Evolutionary conservation across 2,797 vertebrate species (phyloP), one percentile per base, ranked within the genome.

Genomic region (Coendou prehensilis): DNA sequence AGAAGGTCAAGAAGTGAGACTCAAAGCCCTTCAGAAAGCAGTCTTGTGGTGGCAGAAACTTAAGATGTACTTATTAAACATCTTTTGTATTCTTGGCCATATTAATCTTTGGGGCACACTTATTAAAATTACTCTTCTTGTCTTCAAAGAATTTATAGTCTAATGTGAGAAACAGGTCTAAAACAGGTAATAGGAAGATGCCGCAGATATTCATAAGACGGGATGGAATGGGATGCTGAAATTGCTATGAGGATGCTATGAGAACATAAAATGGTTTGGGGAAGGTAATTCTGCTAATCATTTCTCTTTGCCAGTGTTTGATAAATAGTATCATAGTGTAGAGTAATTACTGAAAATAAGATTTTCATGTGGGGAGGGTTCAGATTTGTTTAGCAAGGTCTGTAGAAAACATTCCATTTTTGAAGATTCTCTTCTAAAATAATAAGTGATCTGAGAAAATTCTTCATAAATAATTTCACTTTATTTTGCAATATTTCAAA

Each of bases 401-500:
- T 76, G 18, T 88, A 59, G 50, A 61, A 96, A 91, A 30, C 3
- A 69, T 80, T 7, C 26, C 10, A 47, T 33, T 82, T 80, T 73
- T 73, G 7, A 17, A 87, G 28, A 52, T 9, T 91, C 5, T 84
- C 20, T 84, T 8, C 1, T 69, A 89, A 79, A 81, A 81, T 45
- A 59, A 23, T 91, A 71, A 93, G 86, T 9, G 2, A 76, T n/a
- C 30, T 84, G 57, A 84, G 7, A 90, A 78, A 83, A 59, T 59
- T 94, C 15, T 95, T 10, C 47, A 33, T 79, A 83, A 73, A 59
- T 67, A 37, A 64, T 69, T 87, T 52, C 11, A 75, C 9, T 76
- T 92, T 47, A 84, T 20, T 91, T 79, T 91, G 52, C 56, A 63
- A 37, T 59, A 15, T 91, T 95, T 23, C 50, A 37, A 61, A 91